Percentiles rank a stretch among this genome's conserved stretches.
Conservation (phyloP, 1,140 invertebrate species). For the Propsilocerus akamusi region DNA sequence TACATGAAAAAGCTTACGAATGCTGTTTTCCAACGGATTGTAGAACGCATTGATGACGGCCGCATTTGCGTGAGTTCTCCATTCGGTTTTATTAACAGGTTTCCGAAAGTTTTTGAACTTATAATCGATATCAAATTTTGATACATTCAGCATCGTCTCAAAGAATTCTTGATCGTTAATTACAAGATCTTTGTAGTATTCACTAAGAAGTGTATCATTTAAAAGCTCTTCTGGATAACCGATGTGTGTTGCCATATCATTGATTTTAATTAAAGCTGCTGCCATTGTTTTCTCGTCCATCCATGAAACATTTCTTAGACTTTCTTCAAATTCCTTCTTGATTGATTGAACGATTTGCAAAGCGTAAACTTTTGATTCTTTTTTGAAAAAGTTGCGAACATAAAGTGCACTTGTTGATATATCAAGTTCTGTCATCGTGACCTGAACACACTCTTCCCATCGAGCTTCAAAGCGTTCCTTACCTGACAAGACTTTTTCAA, state of each 20-base stretch:
- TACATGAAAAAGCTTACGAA: constrained; percentile 28
- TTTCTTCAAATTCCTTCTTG: constrained; percentile 29
- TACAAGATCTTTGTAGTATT: constrained; percentile 28
- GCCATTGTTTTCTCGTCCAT: constrained; percentile 41
- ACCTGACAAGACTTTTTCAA: constrained; percentile 32
- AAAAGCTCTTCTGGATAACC: constrained; percentile 38
- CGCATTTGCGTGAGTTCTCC: constrained; percentile 39
- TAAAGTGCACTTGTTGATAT: constrained; percentile 36
- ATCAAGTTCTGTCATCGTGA: constrained; percentile 29
- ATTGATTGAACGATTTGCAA: constrained; percentile 47
- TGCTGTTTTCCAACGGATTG: constrained; percentile 43
- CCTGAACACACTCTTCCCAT: constrained; percentile 36
- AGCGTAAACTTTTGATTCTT: constrained; percentile 30
- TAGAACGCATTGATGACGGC: constrained; percentile 54
- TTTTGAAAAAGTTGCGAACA: constrained; percentile 33
- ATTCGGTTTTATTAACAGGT: constrained; percentile 45
- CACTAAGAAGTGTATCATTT: constrained; percentile 30
- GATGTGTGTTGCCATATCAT: constrained; percentile 31
- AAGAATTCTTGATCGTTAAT: constrained; percentile 32
- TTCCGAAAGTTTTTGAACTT: constrained; percentile 37
- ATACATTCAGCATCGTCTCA: constrained; percentile 36
- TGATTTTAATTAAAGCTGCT: constrained; percentile 30
- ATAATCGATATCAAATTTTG: constrained; percentile 36
- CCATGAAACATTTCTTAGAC: constrained; percentile 41
- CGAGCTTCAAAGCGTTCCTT: constrained; percentile 30